Base-by-base conservation (phyloP, 2,888 invertebrate species). In the Drosophila pegasa region DNA sequence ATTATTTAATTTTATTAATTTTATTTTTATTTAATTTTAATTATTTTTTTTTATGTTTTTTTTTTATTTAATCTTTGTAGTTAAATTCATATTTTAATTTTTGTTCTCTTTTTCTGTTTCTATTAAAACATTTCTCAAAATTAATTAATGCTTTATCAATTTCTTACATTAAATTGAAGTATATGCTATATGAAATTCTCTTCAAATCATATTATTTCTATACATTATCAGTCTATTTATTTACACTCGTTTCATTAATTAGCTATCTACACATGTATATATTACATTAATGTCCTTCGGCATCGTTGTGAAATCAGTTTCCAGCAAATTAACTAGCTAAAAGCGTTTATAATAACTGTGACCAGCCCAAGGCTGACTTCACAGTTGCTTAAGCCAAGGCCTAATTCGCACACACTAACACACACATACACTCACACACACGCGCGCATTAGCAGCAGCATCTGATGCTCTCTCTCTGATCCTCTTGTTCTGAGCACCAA, bases 321-420 rank as follows among this genome's bases (percentile, higher is more conserved):
- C 56, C 52, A 43, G 71, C 60, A 65, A 65, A 51, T 76, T 74
- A 71, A 58, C n/a, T 60, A 75, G 10, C 52, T n/a, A 59, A 51
- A 60, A 16, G 33, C 16, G 57, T 38, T 48, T 52, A 55, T 57
- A 40, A 41, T 43, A 54, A 48, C 37, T 47, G 41, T 31, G 41
- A 58, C 48, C 48, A 47, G 35, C 62, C 65, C 59, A 64, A 56
- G 61, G 62, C 38, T 47, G 78, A 64, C 81, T 75, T 80, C 78
- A 73, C 87, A 75, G 58, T 67, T 65, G 68, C 41, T 72, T 61
- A 60, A 65, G 52, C 54, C 66, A 61, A 61, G 63, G 55, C 51
- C 56, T 43, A 37, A 10, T 40, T 27, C 20, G 10, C 37, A 20
- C 18, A 27, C 47, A 29, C 29, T 7, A 12, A 20, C 47, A 18